These are phyloP conservation scores for Rousettus leschenaultii DNA, from an alignment of 2,113 vertebrate species.

Conservation along the genomic window DNA sequence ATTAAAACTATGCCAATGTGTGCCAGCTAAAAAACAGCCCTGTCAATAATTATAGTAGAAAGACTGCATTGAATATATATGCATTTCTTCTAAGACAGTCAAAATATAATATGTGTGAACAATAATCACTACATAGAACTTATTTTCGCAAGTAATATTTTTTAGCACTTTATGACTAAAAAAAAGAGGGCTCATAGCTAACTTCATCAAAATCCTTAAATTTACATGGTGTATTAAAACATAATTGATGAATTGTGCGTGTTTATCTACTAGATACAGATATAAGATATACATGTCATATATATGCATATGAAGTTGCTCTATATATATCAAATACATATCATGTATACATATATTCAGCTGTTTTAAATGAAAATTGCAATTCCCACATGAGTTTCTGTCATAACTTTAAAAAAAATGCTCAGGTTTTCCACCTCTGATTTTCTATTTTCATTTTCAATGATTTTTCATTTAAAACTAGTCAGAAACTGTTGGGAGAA, in stretches of 20 bases:
- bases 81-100: background rate
- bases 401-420: background rate
- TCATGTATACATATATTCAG: background rate
- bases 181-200: background rate
- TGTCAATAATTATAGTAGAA: background rate
- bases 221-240: background rate
- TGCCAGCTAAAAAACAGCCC: background rate
- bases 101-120: background rate
- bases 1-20: background rate
- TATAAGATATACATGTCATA: background rate
- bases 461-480: slow-evolving; percentile 51
- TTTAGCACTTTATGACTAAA: background rate
- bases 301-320: background rate
- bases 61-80: background rate
- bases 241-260: background rate
- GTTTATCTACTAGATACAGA: background rate
- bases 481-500: background rate
- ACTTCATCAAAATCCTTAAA: background rate
- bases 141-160: background rate
- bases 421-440: background rate
- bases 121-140: background rate
- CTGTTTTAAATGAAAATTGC: background rate
- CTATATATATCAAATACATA: background rate
- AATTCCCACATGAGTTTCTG: background rate
- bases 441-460: slow-evolving; percentile 40